phyloP scores from a whole-genome alignment of 2,113 vertebrate species.

The Larimichthys crocea region DNA sequence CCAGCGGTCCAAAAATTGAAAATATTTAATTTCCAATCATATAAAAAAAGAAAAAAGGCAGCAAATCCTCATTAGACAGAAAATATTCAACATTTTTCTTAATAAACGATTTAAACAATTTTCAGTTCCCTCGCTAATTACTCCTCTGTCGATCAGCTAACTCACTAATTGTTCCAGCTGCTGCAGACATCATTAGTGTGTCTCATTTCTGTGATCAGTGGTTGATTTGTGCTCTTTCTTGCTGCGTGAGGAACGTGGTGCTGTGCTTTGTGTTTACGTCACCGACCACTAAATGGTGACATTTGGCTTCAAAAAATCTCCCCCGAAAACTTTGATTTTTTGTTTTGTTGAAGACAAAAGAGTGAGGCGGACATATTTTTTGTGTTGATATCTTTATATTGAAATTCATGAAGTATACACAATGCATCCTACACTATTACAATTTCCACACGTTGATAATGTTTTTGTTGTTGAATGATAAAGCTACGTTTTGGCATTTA shows the following conservation, averaged over 20 bases:
- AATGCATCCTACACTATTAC: constrained; percentile 94
- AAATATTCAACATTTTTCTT: background rate
- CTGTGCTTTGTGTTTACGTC: background rate
- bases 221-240: background rate
- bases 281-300: background rate
- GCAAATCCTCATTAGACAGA: background rate
- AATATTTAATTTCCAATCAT: background rate
- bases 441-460: constrained; percentile 90
- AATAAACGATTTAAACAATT: background rate
- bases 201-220: background rate
- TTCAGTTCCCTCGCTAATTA: background rate
- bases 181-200: background rate
- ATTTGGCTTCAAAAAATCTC: background rate
- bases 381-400: constrained; percentile 89
- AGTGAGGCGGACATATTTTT: background rate
- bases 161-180: background rate
- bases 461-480: constrained; percentile 81
- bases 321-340: background rate
- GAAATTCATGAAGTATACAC: constrained; percentile 94
- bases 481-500: constrained; percentile 91
- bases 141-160: background rate
- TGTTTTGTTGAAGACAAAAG: background rate
- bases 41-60: background rate
- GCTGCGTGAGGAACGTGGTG: background rate
- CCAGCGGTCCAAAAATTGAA: background rate